Conservation (phyloP, 2,113 vertebrate genomes). For the Phoenicopterus ruber region DNA sequence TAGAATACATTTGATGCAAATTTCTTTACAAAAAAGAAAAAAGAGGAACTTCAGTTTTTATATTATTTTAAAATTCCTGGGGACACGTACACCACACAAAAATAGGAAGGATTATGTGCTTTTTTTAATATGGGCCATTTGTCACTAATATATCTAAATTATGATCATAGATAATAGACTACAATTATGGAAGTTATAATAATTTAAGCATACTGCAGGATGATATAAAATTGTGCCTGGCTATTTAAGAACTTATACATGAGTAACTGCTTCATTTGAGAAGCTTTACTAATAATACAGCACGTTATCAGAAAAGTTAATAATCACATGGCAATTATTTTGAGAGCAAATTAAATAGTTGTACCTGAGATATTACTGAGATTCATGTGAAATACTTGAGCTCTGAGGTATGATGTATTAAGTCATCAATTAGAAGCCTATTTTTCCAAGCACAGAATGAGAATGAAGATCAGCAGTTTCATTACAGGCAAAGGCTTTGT, state of each 20-base stretch:
- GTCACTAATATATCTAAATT: not conserved
- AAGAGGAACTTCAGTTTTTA: not conserved
- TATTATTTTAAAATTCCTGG: not conserved
- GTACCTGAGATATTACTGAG: not conserved
- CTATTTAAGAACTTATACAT: not conserved
- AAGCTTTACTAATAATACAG: not conserved
- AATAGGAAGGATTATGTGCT: not conserved
- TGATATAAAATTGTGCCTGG: not conserved
- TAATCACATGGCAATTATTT: not conserved
- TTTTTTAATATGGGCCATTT: not conserved
- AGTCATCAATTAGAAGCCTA: not conserved
- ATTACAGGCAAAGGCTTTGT: not conserved
- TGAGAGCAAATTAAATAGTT: not conserved
- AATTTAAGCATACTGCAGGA: not conserved
- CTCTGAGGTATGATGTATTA: not conserved
- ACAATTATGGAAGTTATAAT: not conserved
- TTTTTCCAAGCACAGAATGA: not conserved
- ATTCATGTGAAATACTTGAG: not conserved
- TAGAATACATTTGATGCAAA: not conserved
- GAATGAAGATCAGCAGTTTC: not conserved
- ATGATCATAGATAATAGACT: not conserved
- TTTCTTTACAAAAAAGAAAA: not conserved
- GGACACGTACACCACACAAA: not conserved
- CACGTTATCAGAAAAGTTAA: not conserved
- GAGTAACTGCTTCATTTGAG: not conserved